Base-by-base conservation (phyloP, 2,888 invertebrate species). In the Zaprionus obscuricornis region DNA sequence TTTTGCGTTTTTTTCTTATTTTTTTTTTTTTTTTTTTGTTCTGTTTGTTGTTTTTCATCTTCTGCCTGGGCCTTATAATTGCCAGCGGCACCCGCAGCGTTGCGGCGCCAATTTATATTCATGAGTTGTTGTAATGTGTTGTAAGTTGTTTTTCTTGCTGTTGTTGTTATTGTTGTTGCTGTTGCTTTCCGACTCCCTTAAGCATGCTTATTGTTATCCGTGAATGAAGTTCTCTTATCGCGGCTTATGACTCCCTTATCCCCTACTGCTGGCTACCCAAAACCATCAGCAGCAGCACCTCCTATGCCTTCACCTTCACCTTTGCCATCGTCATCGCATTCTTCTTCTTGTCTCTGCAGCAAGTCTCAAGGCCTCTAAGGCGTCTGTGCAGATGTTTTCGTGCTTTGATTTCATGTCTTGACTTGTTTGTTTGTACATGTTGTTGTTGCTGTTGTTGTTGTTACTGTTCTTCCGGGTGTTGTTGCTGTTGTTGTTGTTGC, bases 141-240 rank as follows among this genome's bases (percentile, higher is more conserved):
- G 56, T 58, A 56, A 74, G 69, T 51, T 51, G 76, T 14, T 55
- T 27, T 42, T 42, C 47, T 24, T 59, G 20, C 24, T 50, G 57
- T 7, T 40, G 51, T 18, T 52, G 54, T 16, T 60, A 52, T 37
- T 54, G 29, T 27, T 34, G 40, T 29, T 55, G 59, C 27, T 55
- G 55, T 17, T 34, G 51, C 26, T 50, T 43, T 62, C 34, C 55
- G 13, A 55, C 57, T 70, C 74, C 85, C 81, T 58, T 74, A 82
- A 81, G 81, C 76, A 73, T 75, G 78, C 75, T 84, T 82, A 84
- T 81, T 81, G 82, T 81, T 81, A 81, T 81, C 81, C 81, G 68
- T 69, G 81, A 81, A 84, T 81, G 71, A 81, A 84, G 76, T 82
- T 81, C 79, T 74, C 82, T 81, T 81, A 81, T 81, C 81, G 76